phyloP scores from a whole-genome alignment of 2,888 invertebrate genomes.

The Eilema griseolum region DNA sequence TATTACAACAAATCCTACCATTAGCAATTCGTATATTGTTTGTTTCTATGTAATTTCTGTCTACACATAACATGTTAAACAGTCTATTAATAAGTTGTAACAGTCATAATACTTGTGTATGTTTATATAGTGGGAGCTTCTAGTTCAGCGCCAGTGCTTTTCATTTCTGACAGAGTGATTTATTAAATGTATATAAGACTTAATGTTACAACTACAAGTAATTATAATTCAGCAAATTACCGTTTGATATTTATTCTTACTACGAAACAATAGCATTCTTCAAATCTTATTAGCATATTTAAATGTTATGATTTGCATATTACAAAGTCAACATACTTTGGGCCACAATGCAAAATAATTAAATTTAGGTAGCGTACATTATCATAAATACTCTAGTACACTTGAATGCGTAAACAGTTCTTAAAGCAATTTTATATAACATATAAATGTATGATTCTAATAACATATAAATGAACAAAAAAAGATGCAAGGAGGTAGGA shows the following conservation, averaged over 20 bases:
- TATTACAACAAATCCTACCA: neutral
- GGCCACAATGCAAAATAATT: conserved; percentile 10
- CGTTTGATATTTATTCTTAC: conserved; percentile 10
- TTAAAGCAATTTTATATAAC: neutral
- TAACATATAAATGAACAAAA: neutral
- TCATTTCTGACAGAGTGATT: neutral
- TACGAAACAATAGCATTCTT: conserved; percentile 25
- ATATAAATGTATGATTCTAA: too few relatives aligned
- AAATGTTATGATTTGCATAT: conserved; percentile 25
- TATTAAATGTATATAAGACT: neutral
- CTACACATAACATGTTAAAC: neutral
- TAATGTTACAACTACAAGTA: conserved; percentile 6
- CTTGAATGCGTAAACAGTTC: neutral
- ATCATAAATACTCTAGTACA: neutral
- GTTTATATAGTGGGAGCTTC: neutral
- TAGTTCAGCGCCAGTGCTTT: neutral
- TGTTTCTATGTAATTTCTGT: neutral
- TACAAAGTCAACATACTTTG: conserved; percentile 18
- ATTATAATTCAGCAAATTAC: conserved; percentile 5
- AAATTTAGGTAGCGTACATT: neutral
- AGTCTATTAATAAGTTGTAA: neutral
- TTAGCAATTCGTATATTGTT: neutral
- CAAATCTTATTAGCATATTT: conserved; percentile 18
- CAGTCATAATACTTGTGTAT: neutral
- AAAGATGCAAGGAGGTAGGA: neutral